Evolutionary conservation across 64 coral and sea anemone species (phyloP).

Genomic region (Pachyseris speciosa): DNA sequence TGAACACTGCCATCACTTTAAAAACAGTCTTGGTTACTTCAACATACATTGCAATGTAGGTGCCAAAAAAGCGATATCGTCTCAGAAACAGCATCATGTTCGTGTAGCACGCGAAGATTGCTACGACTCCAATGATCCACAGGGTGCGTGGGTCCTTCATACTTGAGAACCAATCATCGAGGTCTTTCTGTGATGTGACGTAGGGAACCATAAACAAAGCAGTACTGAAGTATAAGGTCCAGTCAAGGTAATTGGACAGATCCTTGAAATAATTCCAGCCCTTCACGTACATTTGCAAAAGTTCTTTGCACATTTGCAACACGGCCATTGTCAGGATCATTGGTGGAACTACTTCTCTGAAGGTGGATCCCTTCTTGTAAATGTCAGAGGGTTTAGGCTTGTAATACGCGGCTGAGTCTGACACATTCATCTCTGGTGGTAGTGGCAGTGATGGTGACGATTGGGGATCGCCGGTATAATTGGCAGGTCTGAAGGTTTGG

Average conservation of each 20-base stretch:
- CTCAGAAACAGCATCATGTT: constrained; percentile 89
- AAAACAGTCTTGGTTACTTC: constrained; percentile 74
- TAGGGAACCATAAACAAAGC: constrained; percentile 71
- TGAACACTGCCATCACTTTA: constrained; percentile 70
- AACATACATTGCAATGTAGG: constrained; percentile 89
- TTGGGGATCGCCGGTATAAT: background rate
- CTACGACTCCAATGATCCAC: constrained; percentile 66
- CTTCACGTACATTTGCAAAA: constrained; percentile 74
- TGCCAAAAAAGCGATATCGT: constrained; percentile 63
- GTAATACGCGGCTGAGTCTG: background rate
- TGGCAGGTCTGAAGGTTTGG: background rate
- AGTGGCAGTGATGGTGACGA: no score
- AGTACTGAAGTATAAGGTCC: constrained; percentile 56
- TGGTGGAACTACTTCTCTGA: constrained; percentile 22
- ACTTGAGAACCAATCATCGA: background rate
- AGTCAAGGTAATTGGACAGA: constrained; percentile 69
- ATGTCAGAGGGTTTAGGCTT: constrained; percentile 41
- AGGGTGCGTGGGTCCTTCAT: constrained; percentile 39
- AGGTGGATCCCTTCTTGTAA: background rate
- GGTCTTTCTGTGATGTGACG: background rate
- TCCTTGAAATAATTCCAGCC: constrained; percentile 78
- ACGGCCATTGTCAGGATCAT: constrained; percentile 54
- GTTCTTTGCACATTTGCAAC: constrained; percentile 65
- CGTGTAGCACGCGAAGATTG: constrained; percentile 77
- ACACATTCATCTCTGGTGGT: background rate